A percentile compares a stretch with the other conserved stretches of the same genome.
Conservation (phyloP, 2,888 invertebrate species). For the Coronaproctus castanopsis region DNA sequence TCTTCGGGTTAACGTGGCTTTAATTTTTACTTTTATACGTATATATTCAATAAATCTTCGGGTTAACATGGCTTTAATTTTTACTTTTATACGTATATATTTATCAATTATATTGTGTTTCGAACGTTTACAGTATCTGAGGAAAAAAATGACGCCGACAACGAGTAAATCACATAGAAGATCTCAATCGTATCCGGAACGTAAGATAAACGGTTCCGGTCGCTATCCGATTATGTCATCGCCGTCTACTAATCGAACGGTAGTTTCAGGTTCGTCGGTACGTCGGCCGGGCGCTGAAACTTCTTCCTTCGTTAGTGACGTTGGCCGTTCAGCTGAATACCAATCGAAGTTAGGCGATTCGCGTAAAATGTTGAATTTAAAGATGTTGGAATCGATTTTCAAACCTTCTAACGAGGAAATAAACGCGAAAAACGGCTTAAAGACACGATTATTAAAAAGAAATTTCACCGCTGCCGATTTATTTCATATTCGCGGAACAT, state of each 20-base stretch:
- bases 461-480: neutral
- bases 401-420: neutral
- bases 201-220: constrained; percentile 7
- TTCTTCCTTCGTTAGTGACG: neutral
- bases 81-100: no score
- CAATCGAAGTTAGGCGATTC: no score
- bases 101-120: no score
- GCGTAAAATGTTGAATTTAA: neutral
- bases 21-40: no score
- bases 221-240: no score
- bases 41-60: no score
- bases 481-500: neutral
- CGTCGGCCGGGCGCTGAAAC: neutral
- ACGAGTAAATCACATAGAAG: constrained; percentile 31
- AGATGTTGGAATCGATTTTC: neutral
- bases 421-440: neutral
- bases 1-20: no score
- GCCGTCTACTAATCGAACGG: neutral
- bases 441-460: neutral
- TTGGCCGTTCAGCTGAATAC: neutral
- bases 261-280: neutral
- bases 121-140: constrained; percentile 21
- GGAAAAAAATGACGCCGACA: constrained; percentile 24
- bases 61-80: no score
- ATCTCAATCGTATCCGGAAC: constrained; percentile 35